Evolutionary conservation across 2,888 invertebrate species (phyloP).

Genomic region (Idaea straminata): DNA sequence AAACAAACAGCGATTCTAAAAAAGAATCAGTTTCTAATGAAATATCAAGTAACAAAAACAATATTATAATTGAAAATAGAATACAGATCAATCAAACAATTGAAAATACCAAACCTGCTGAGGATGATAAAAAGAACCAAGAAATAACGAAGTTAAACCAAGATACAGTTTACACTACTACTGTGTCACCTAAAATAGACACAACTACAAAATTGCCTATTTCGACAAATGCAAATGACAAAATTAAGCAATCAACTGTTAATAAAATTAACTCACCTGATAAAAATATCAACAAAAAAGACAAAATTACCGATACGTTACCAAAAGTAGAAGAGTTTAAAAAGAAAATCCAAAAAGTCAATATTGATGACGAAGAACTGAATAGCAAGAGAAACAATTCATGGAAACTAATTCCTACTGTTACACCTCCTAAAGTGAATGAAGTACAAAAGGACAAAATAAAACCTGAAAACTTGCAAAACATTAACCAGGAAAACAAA

Average conservation of each 20-base stretch:
- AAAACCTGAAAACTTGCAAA: constrained; percentile 50
- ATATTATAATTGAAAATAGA: constrained; percentile 12
- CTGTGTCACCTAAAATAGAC: constrained; percentile 19
- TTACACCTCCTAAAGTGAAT: constrained; percentile 71
- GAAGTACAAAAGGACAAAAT: constrained; percentile 61
- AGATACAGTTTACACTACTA: constrained; percentile 6
- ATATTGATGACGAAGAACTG: constrained; percentile 69
- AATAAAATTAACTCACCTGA: constrained; percentile 32
- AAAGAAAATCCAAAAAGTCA: constrained; percentile 73
- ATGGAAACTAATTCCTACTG: constrained; percentile 81
- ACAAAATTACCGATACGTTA: constrained; percentile 38
- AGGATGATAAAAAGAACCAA: constrained; percentile 15
- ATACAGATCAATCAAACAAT: neutral
- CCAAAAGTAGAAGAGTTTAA: constrained; percentile 71
- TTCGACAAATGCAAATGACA: constrained; percentile 18
- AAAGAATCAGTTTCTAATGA: constrained; percentile 6
- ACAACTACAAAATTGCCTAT: constrained; percentile 16
- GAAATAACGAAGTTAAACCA: constrained; percentile 4
- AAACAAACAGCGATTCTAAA: constrained; percentile 17
- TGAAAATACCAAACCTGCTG: neutral
- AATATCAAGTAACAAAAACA: constrained; percentile 7
- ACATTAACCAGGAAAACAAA: constrained; percentile 51
- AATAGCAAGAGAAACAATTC: constrained; percentile 63
- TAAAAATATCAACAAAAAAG: constrained; percentile 33
- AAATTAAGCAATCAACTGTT: constrained; percentile 24